Evolutionary conservation across 1,140 invertebrate species (phyloP).

Genomic region (Hyposmocoma kahamanoa): DNA sequence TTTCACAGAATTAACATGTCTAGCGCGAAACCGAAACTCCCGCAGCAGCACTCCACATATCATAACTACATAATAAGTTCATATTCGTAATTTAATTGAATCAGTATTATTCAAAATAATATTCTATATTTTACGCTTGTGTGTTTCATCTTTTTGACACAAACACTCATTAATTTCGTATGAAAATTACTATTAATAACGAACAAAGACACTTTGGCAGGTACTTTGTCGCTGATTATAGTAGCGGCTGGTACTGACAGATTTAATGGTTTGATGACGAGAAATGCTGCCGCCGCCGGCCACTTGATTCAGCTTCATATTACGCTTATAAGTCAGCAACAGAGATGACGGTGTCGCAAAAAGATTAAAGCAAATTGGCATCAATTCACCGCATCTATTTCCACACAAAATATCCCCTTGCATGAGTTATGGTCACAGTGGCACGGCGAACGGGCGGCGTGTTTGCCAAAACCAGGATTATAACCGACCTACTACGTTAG

Average conservation of each 20-base stretch:
- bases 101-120: background rate
- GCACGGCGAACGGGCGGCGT: slow-evolving; percentile 11
- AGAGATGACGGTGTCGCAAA: slow-evolving; percentile 16
- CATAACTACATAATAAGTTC: slow-evolving; percentile 10
- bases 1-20: slow-evolving; percentile 45
- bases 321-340: slow-evolving; percentile 7
- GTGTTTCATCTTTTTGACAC: too few relatives aligned
- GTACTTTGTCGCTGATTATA: too few relatives aligned
- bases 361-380: slow-evolving; percentile 27
- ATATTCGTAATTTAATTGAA: slow-evolving; percentile 2
- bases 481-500: slow-evolving; percentile 17
- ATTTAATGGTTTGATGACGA: too few relatives aligned
- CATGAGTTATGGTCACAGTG: slow-evolving; percentile 28
- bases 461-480: slow-evolving; percentile 44
- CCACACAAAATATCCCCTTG: slow-evolving; percentile 33
- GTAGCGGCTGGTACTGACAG: too few relatives aligned
- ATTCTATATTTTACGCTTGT: too few relatives aligned
- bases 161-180: too few relatives aligned
- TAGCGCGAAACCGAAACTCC: slow-evolving; percentile 32
- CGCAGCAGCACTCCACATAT: slow-evolving; percentile 39
- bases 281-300: too few relatives aligned
- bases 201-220: too few relatives aligned
- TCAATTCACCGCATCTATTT: slow-evolving; percentile 23
- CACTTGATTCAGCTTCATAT: slow-evolving; percentile 1
- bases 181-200: too few relatives aligned